Percentiles rank a stretch among this genome's conserved stretches.
Conservation (phyloP, 2,888 invertebrate species). For the Pogonocherus hispidulus region DNA sequence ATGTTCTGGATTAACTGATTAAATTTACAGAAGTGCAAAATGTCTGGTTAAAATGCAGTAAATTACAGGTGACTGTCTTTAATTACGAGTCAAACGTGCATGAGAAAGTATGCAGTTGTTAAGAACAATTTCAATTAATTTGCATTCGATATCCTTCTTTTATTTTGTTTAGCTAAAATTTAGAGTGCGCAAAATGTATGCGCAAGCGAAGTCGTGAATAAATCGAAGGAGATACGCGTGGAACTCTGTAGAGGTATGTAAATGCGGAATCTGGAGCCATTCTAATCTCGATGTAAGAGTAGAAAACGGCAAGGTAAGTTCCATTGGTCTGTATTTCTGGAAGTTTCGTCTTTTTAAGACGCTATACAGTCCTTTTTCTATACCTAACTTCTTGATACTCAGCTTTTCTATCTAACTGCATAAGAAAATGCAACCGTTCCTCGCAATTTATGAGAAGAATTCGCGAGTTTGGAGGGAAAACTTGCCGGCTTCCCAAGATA, state of each 20-base stretch:
- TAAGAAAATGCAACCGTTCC: slow-evolving; percentile 63
- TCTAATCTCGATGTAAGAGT: slow-evolving; percentile 64
- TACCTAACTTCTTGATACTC: slow-evolving; percentile 39
- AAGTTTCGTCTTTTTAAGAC: slow-evolving; percentile 33
- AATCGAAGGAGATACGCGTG: slow-evolving; percentile 59
- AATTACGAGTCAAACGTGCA: slow-evolving; percentile 60
- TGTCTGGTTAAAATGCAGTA: slow-evolving; percentile 50
- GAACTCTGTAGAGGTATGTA: slow-evolving; percentile 65
- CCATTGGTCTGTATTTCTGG: slow-evolving; percentile 31
- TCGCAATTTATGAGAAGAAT: slow-evolving; percentile 62
- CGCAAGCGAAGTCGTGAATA: slow-evolving; percentile 59
- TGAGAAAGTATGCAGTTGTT: slow-evolving; percentile 61
- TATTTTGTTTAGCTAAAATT: slow-evolving; percentile 61
- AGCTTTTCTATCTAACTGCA: slow-evolving; percentile 53
- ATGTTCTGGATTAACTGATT: slow-evolving; percentile 48
- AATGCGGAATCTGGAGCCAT: slow-evolving; percentile 65
- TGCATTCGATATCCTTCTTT: slow-evolving; percentile 63
- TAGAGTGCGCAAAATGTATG: slow-evolving; percentile 63
- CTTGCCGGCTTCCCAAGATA: slow-evolving; percentile 56
- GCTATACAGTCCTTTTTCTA: slow-evolving; percentile 31
- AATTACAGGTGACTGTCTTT: slow-evolving; percentile 52
- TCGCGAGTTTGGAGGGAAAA: slow-evolving; percentile 60
- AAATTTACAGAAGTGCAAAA: slow-evolving; percentile 53
- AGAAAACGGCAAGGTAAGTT: slow-evolving; percentile 43
- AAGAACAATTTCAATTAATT: slow-evolving; percentile 66